Base-by-base conservation (phyloP, 2,113 vertebrate species). In the Podarcis raffonei region DNA sequence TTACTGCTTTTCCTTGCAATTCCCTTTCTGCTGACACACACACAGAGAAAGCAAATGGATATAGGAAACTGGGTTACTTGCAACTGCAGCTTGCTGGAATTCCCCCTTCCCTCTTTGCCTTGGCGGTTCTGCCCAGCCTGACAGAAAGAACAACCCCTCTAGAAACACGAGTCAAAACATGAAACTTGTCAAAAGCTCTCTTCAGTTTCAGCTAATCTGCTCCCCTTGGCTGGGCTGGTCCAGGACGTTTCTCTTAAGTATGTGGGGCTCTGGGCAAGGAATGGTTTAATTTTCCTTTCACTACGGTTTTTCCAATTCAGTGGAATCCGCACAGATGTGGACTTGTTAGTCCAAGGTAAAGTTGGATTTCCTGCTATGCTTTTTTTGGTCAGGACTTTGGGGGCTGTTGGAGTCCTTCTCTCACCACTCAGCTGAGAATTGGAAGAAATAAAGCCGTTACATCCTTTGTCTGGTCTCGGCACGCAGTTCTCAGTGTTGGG, bases 191-290 rank as follows among this genome's bases (percentile, higher is more conserved):
- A 83, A 1, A 84, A 62, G 27, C 59, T 80, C 72, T 83, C 4
- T 89, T 90, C 57, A 78, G 48, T 90, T 86, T 53, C 16, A 81
- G 27, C 15, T 66, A 2, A 88, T 88, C 23, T 15, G 65, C 69
- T 68, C 86, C 42, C 30, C 75, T 42, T 72, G 48, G 59, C 72
- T 20, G 39, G 23, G 6, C 53, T 25, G 37, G 71, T 35, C 57
- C 25, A 32, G 37, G 81, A 75, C 42, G 57, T 20, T 37, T 83
- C 37, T 8, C 15, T 11, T 11, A 48, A 25, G 65, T 32, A 68
- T 78, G 39, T 69, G 37, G 87, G 80, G 42, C 74, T 39, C 59
- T 18, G 9, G 22, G 16, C n/a, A 82, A 37, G 75, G 35, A 75
- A 25, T 66, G 37, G n/a, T 83, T 59, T 16, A 18, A 53, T 89